Evolutionary conservation across 2,797 vertebrate genomes (phyloP), one percentile per base, ranked within the genome.

Genomic region (Ptychobarbus kaznakovi): DNA sequence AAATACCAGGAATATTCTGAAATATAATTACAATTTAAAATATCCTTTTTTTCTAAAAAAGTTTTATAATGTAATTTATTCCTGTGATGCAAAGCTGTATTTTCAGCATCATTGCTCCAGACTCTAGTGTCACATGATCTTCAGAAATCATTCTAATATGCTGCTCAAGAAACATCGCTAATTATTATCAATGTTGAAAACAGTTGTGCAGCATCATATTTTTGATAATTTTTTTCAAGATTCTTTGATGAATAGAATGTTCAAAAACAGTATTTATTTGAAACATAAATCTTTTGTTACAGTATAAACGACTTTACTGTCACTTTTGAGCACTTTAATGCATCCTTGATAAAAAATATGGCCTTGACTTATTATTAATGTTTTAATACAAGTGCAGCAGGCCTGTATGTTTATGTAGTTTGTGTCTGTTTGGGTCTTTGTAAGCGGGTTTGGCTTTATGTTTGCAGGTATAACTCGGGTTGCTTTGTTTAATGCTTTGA

Each of bases 381-480:
- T 1, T 49, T 16, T 16, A 49, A 20, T 9, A 16, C 22, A 15
- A 4, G 42, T 42, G 8, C 46, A 32, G 72, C 16, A 32, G 44
- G 72, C 44, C 2, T 73, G 42, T 15, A 0, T 44, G 70, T 78
- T 44, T 78, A 3, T 78, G 1, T 25, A 32, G 40, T 12, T 40
- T 1, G 6, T 79, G 77, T 44, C 13, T 75, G 16, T 49, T 51
- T 49, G 46, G 3, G 44, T 51, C 46, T 74, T 51, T 51, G n/a
- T 51, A 7, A 66, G 78, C 22, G 20, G 49, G 28, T 56, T 76
- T 69, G 13, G 28, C n/a, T 42, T 11, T 13, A 11, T 80, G 25
- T 80, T 51, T 51, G 78, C 63, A 81, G 65, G 65, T 56, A 66
- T 81, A 51, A n/a, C 44, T 65, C 7, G 1, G 16, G 44, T 22